Evolutionary conservation across 2,797 vertebrate genomes (phyloP).

Genomic region (Melanotaenia pygmaea): DNA sequence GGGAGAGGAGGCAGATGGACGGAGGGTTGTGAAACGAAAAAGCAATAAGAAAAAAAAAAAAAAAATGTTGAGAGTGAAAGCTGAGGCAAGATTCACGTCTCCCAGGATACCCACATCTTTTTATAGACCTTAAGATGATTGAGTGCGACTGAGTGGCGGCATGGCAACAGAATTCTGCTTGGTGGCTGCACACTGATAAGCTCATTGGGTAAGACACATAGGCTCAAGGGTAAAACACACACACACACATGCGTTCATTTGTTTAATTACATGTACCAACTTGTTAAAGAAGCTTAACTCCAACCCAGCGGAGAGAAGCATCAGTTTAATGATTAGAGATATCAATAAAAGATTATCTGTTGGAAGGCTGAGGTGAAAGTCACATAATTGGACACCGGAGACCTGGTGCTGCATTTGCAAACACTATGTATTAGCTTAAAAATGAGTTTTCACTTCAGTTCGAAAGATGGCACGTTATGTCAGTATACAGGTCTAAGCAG

Average conservation of each 20-base stretch:
- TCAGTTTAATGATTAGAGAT: constrained; percentile 23
- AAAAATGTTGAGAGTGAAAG: constrained; percentile 51
- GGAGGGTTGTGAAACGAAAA: constrained; percentile 37
- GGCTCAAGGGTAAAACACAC: constrained; percentile 44
- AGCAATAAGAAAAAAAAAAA: constrained; percentile 19
- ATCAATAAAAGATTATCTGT: constrained; percentile 17
- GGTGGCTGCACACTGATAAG: constrained; percentile 63
- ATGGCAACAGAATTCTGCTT: constrained; percentile 76
- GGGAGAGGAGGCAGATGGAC: constrained; percentile 33
- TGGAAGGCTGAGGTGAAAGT: constrained; percentile 28
- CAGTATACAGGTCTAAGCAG: not conserved
- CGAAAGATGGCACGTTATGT: not conserved
- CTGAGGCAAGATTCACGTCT: constrained; percentile 74
- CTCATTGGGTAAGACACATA: constrained; percentile 46
- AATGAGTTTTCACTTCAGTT: not conserved
- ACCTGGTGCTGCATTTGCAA: constrained; percentile 24
- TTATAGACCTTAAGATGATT: constrained; percentile 79
- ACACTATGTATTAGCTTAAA: not conserved
- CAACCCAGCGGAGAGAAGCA: constrained; percentile 3
- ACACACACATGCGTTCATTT: constrained; percentile 2
- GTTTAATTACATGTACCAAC: constrained; percentile 39
- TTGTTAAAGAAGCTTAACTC: constrained; percentile 25
- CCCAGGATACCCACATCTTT: constrained; percentile 83
- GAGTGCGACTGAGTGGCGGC: constrained; percentile 74
- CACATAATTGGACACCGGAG: constrained; percentile 43